phyloP scores from a whole-genome alignment of 2,113 vertebrate species.

The Formicarius rufipectus region DNA sequence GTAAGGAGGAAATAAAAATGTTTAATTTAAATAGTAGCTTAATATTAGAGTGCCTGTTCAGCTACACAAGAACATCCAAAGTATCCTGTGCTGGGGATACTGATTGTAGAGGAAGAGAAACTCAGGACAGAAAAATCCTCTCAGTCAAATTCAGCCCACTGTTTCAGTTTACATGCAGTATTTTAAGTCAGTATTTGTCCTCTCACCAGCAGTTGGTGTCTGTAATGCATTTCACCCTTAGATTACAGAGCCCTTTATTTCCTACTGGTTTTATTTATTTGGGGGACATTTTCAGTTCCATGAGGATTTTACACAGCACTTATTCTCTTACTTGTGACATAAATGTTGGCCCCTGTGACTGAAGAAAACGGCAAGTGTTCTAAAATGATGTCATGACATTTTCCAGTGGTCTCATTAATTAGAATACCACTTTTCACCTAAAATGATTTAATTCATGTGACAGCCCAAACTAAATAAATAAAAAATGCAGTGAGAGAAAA shows the following conservation, averaged over 20 bases:
- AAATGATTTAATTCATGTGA: neutral
- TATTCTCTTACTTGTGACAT: neutral
- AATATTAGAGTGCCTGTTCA: neutral
- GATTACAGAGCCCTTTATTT: neutral
- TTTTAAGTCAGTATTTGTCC: neutral
- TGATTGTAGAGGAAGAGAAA: neutral
- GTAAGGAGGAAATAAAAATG: neutral
- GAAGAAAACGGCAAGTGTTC: neutral
- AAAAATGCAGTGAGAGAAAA: neutral
- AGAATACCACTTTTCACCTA: neutral
- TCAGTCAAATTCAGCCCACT: neutral
- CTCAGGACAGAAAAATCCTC: neutral
- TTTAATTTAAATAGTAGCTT: neutral
- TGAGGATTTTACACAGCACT: neutral
- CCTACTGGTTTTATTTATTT: neutral
- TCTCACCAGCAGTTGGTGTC: neutral
- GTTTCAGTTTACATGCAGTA: neutral
- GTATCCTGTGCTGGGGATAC: neutral
- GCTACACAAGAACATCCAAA: neutral
- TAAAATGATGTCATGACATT: neutral
- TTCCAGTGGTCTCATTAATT: neutral
- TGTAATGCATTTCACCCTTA: neutral
- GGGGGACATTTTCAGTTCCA: neutral
- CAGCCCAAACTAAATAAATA: neutral
- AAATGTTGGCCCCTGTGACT: neutral